Percentiles rank a stretch among this genome's conserved stretches.
Evolutionary conservation across 2,797 vertebrate species (phyloP).

Genomic region (Capromys pilorides): DNA sequence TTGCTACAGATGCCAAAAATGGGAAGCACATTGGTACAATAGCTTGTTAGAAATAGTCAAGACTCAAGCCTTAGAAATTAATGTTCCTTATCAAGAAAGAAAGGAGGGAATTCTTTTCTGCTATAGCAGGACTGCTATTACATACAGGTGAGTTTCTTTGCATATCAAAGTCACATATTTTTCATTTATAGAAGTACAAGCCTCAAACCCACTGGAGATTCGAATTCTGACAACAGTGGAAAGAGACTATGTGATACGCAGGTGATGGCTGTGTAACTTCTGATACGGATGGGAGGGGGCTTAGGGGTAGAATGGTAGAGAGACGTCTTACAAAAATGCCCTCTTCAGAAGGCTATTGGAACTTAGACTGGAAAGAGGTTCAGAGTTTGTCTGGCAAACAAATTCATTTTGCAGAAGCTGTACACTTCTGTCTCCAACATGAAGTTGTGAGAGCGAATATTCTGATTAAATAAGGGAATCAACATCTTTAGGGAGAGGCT

Average conservation of each 20-base stretch:
- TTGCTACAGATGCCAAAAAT: neutral
- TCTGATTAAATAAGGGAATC: neutral
- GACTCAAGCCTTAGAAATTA: neutral
- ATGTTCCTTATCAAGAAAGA: neutral
- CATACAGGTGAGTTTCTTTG: conserved; percentile 22
- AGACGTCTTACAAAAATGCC: neutral
- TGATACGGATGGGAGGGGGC: neutral
- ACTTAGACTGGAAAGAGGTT: neutral
- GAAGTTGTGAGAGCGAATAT: neutral
- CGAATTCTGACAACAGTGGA: neutral
- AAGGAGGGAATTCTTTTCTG: neutral
- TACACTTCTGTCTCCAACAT: conserved; percentile 1
- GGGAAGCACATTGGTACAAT: neutral
- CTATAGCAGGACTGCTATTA: neutral
- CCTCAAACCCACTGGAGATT: neutral
- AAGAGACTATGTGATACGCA: neutral
- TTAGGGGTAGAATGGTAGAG: neutral
- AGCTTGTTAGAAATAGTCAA: conserved; percentile 41
- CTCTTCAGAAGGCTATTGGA: neutral
- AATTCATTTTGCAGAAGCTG: conserved; percentile 45
- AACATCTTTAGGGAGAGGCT: neutral
- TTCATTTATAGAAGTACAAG: neutral
- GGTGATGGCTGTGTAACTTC: neutral
- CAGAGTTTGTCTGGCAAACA: neutral
- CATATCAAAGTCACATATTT: neutral